Evolutionary conservation across 2,888 invertebrate genomes (phyloP).

Genomic region (Megaustenia siamemsis): DNA sequence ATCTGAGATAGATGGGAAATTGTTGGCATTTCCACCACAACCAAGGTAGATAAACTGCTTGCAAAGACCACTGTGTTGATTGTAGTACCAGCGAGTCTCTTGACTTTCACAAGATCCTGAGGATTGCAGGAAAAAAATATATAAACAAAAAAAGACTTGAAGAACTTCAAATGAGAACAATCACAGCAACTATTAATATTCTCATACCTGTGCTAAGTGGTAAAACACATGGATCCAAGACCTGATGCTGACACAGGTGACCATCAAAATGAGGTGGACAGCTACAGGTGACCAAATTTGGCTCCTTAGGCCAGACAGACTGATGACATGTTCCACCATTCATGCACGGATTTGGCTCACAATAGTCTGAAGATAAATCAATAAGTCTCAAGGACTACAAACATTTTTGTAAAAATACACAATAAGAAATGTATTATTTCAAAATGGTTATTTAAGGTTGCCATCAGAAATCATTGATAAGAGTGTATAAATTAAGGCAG

Average conservation of each 20-base stretch:
- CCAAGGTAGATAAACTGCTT: conserved; percentile 72
- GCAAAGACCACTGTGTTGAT: conserved; percentile 66
- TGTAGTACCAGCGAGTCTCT: conserved; percentile 70
- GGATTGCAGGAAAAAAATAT: neutral
- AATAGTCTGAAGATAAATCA: conserved; percentile 66
- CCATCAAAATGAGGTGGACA: conserved; percentile 76
- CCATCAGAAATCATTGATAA: too few relatives aligned
- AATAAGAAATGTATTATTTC: too few relatives aligned
- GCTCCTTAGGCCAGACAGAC: conserved; percentile 73
- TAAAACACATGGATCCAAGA: conserved; percentile 69
- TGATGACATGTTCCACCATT: conserved; percentile 73
- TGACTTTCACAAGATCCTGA: conserved; percentile 43
- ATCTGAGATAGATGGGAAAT: conserved; percentile 64
- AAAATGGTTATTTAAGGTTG: too few relatives aligned
- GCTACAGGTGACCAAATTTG: conserved; percentile 69
- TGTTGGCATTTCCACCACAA: conserved; percentile 73
- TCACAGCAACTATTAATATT: neutral
- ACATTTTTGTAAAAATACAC: neutral
- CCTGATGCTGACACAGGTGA: conserved; percentile 70
- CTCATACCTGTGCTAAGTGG: conserved; percentile 70
- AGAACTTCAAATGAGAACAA: too few relatives aligned
- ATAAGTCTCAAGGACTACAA: neutral
- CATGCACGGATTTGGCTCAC: conserved; percentile 74
- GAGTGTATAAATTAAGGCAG: too few relatives aligned
- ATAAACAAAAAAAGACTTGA: too few relatives aligned